Conservation (phyloP, 2,113 vertebrate species). For the Urocynchramus pylzowi region DNA sequence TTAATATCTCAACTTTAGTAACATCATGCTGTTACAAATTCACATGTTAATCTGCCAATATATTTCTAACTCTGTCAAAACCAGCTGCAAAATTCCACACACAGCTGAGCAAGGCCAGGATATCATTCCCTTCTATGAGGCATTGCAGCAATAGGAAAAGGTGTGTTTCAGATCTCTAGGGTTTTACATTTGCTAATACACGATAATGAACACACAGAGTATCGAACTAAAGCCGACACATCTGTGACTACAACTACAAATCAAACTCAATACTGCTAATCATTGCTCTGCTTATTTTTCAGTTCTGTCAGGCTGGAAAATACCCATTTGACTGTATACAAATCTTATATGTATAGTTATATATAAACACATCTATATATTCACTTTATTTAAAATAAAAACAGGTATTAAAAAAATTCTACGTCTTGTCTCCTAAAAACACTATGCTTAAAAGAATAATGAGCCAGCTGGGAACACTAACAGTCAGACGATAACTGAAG, state of each 20-base stretch:
- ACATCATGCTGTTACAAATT: background rate
- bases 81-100: background rate
- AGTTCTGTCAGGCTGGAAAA: background rate
- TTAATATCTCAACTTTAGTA: background rate
- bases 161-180: background rate
- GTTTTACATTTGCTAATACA: background rate
- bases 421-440: background rate
- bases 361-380: background rate
- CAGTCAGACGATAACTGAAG: background rate
- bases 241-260: background rate
- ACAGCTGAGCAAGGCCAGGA: background rate
- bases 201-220: background rate
- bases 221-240: background rate
- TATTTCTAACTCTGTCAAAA: background rate
- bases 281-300: background rate
- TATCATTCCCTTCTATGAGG: background rate
- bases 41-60: background rate
- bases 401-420: background rate
- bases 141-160: background rate
- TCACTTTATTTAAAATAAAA: background rate
- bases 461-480: background rate
- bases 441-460: background rate
- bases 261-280: background rate
- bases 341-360: background rate
- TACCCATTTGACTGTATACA: background rate